Evolutionary conservation across 1,140 invertebrate species (phyloP), one percentile per base, ranked within the genome.

Genomic region (Bombus fervidus): DNA sequence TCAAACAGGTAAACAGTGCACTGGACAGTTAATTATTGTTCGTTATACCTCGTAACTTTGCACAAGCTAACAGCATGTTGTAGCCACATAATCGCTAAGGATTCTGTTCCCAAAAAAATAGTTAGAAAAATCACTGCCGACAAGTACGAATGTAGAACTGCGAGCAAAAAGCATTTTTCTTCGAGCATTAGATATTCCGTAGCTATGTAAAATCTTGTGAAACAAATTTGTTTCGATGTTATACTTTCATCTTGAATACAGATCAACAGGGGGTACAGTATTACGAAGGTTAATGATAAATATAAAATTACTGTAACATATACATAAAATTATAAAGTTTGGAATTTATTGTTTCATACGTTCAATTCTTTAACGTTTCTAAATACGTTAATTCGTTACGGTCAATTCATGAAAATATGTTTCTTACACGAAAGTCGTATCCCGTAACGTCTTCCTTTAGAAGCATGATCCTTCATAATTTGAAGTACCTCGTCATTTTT

Each of bases 11-110:
- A 31, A 73, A 76, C 3, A n/a, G 53, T n/a, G 37, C 15, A 22
- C n/a, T 28, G 57, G 0, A 34, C 8, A 37, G 31, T n/a, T 5
- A 39, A 41, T 41, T 3, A 34, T 34, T 37, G 28, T 3, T 10
- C 5, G 0, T 31, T 31, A 82, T 85, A 89, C 88, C 87, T 62
- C 3, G 66, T 47, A 28, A 88, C 43, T 25, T 82, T 25, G 34
- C 77, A 86, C 18, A 89, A 62, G 9, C 87, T 31, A 8, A 39
- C 37, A 59, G 18, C 47, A 28, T 89, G 88, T 28, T 88, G 78
- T 4, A 80, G 13, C 59, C n/a, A 75, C 28, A 78, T 57, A 28
- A 81, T 34, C 9, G 1, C 1, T 0, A 83, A 37, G 0, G 71
- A 9, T 41, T 88, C 75, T 5, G 28, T 41, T 3, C 37, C 53